These are phyloP conservation scores for Prionailurus viverrinus DNA, from an alignment of 2,113 vertebrate genomes.

Conservation along the genomic window DNA sequence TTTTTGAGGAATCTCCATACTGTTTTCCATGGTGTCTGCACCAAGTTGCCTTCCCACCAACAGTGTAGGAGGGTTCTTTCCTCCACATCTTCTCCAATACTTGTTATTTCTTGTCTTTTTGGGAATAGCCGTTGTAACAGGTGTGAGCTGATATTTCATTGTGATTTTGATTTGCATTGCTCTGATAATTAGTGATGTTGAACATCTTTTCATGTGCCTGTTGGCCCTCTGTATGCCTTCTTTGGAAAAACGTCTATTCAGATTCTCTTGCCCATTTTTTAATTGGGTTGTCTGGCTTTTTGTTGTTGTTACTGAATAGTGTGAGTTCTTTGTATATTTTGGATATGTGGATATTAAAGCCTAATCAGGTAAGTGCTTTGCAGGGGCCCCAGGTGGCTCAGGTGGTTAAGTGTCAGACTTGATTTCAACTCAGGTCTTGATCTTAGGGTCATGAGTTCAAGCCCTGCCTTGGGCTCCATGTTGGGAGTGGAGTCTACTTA, in stretches of 20 bases:
- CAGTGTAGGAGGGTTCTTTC: not conserved
- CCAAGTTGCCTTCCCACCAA: not conserved
- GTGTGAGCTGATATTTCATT: not conserved
- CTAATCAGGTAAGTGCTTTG: not conserved
- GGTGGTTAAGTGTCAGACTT: too few species aligned
- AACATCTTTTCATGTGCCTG: not conserved
- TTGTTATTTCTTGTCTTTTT: not conserved
- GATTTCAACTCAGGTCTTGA: too few species aligned
- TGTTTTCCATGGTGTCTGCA: not conserved
- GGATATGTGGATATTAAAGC: not conserved
- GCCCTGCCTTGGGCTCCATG: too few species aligned
- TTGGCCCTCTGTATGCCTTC: not conserved
- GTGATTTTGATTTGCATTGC: not conserved
- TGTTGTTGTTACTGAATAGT: not conserved
- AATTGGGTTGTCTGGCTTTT: not conserved
- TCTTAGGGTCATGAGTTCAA: too few species aligned
- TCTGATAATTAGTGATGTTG: not conserved
- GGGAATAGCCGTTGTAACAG: not conserved
- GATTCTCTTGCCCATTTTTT: not conserved
- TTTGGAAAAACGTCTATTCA: not conserved
- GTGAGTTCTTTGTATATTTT: not conserved
- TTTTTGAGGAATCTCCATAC: not conserved
- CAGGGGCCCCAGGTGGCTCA: not conserved
- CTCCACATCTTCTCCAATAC: not conserved
- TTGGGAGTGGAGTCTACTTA: too few species aligned